Evolutionary conservation across 2,113 vertebrate genomes (phyloP).

Genomic region (Speoplatyrhinus poulsoni): DNA sequence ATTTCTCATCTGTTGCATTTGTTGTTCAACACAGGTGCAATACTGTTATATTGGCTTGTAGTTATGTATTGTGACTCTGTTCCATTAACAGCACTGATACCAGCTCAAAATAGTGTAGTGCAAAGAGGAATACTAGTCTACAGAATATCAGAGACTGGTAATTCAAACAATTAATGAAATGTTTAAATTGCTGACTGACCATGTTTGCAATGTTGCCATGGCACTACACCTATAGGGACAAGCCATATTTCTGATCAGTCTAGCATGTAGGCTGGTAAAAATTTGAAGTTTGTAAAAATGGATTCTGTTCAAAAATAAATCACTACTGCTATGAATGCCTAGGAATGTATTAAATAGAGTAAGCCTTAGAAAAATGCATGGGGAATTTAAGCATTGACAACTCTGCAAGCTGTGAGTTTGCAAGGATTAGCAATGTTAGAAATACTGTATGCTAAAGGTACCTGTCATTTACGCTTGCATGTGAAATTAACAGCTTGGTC

Average conservation of each 20-base stretch:
- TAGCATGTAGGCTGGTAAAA: neutral
- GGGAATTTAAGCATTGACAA: neutral
- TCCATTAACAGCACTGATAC: constrained; percentile 15
- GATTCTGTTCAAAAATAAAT: constrained; percentile 42
- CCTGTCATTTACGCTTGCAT: too few relatives aligned
- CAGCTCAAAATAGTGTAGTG: constrained; percentile 34
- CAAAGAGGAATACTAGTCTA: constrained; percentile 34
- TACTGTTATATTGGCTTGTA: constrained; percentile 6
- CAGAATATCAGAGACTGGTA: neutral
- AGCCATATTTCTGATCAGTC: neutral
- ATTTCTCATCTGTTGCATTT: neutral
- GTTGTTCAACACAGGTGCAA: constrained; percentile 21
- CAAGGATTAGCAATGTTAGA: neutral
- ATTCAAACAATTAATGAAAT: neutral
- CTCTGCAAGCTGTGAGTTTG: neutral
- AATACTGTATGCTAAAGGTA: neutral
- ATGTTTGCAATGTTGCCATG: constrained; percentile 29
- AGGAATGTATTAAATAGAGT: constrained; percentile 63
- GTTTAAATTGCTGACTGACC: constrained; percentile 8
- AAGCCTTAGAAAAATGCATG: constrained; percentile 18
- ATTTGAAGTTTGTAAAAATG: constrained; percentile 11
- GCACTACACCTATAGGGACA: neutral
- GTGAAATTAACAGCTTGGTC: too few relatives aligned
- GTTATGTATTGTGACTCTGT: constrained; percentile 3
- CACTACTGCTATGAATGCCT: constrained; percentile 16